phyloP scores from a whole-genome alignment of 2,113 vertebrate species.

The Hassar affinis region DNA sequence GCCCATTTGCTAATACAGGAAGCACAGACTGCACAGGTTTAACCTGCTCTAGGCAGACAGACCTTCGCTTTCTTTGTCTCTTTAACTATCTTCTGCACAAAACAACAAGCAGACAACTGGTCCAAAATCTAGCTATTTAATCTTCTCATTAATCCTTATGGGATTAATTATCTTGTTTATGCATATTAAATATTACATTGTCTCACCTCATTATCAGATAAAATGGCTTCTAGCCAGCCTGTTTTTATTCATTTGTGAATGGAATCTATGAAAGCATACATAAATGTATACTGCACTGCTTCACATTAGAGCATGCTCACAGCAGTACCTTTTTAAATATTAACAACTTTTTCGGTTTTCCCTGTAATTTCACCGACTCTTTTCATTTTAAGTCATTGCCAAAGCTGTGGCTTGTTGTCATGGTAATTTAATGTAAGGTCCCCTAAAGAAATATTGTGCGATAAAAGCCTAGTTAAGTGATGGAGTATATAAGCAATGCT shows the following conservation, averaged over 20 bases:
- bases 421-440: background rate
- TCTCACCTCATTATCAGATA: background rate
- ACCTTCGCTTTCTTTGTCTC: background rate
- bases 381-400: background rate
- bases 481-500: background rate
- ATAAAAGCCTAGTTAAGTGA: background rate
- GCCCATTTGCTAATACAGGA: background rate
- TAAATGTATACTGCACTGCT: background rate
- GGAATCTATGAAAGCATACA: background rate
- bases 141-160: background rate
- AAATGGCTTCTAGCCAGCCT: background rate
- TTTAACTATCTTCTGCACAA: background rate
- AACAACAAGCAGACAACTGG: background rate
- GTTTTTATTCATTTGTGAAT: background rate
- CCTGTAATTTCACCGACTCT: background rate
- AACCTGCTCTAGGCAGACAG: background rate
- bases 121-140: background rate
- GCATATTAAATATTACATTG: constrained; percentile 3
- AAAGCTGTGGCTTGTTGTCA: background rate
- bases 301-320: background rate
- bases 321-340: background rate
- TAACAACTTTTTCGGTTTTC: background rate
- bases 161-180: constrained; percentile 13
- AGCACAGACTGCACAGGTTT: background rate
- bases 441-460: background rate